Conservation (phyloP, 2,113 vertebrate genomes). For the Barbus barbus region DNA sequence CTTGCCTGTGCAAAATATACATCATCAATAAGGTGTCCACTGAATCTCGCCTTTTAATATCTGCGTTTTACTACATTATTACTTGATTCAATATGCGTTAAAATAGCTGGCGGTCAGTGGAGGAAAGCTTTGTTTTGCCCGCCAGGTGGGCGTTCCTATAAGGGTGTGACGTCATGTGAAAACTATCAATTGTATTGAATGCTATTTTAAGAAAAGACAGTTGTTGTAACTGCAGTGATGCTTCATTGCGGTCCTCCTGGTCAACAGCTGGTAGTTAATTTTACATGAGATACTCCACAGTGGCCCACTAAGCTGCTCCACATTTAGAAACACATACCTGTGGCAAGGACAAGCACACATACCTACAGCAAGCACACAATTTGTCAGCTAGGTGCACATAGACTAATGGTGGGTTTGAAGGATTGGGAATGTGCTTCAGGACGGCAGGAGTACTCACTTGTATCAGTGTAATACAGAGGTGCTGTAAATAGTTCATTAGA, state of each 20-base stretch:
- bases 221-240: constrained; percentile 5
- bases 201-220: not conserved
- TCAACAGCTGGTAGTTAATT: constrained; percentile 17
- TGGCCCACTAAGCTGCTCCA: constrained; percentile 19
- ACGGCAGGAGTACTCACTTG: not conserved
- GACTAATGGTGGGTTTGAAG: not conserved
- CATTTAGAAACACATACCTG: constrained; percentile 39
- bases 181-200: no score
- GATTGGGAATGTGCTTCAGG: not conserved
- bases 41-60: no score
- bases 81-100: no score
- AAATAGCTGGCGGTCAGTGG: no score
- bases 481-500: no score
- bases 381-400: not conserved
- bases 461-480: not conserved
- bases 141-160: no score
- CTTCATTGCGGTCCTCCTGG: constrained; percentile 7
- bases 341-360: constrained; percentile 16
- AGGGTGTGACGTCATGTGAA: no score
- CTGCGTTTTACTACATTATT: no score
- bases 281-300: constrained; percentile 28
- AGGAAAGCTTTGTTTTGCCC: no score
- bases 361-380: no score
- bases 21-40: no score
- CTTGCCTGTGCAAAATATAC: no score